Evolutionary conservation across 2,797 vertebrate genomes (phyloP).

Genomic region (Poeciliopsis gracilis): DNA sequence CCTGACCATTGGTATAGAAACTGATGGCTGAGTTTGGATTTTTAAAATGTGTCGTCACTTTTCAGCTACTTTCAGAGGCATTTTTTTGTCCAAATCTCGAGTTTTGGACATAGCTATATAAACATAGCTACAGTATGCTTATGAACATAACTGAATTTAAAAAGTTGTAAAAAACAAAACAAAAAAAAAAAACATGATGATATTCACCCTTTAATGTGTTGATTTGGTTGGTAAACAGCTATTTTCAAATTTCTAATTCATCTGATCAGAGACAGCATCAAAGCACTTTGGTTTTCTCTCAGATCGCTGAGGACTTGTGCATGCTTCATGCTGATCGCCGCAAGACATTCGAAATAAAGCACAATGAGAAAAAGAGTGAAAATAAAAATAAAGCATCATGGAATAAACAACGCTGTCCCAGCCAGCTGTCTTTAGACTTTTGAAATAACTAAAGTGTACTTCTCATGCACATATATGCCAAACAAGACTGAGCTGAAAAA

Average conservation of each 20-base stretch:
- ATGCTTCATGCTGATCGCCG: constrained; percentile 29
- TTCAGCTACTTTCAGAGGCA: background rate
- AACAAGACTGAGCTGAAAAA: constrained; percentile 43
- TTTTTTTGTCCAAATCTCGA: background rate
- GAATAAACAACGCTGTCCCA: constrained; percentile 43
- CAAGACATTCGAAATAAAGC: constrained; percentile 2
- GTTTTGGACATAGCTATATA: background rate
- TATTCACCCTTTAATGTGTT: constrained; percentile 3
- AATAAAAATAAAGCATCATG: background rate
- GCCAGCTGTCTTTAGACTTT: constrained; percentile 56
- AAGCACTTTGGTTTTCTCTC: constrained; percentile 64
- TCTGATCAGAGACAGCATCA: constrained; percentile 26
- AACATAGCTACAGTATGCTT: background rate
- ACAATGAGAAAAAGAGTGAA: background rate
- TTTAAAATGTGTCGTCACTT: background rate
- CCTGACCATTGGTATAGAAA: background rate
- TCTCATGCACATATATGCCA: constrained; percentile 18
- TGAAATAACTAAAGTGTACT: constrained; percentile 23
- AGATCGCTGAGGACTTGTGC: constrained; percentile 50
- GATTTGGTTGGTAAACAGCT: background rate
- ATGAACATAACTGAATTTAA: background rate
- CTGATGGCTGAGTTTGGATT: background rate
- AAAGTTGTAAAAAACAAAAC: background rate
- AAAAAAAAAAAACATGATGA: background rate
- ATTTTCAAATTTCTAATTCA: background rate